Evolutionary conservation across 1,140 invertebrate species (phyloP), one percentile per base, ranked within the genome.

Genomic region (Maniola jurtina): DNA sequence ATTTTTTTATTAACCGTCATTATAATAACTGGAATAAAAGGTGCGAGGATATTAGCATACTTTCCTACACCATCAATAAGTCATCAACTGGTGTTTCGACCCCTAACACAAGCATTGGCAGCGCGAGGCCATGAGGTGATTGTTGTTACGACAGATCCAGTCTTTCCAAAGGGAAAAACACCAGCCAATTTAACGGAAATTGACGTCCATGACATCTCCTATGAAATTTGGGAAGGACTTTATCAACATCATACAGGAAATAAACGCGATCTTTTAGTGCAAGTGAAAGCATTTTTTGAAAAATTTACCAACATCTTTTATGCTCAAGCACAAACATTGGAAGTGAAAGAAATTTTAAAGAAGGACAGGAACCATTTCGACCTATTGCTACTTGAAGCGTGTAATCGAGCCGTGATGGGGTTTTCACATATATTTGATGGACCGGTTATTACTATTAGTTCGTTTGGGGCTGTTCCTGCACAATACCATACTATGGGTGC

Each of bases 381-480:
- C 77, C 62, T 88, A 6, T 57, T 88, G 6, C 33, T 91, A 14
- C 7, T 81, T 11, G 88, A 90, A 69, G 64, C 68, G 5, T 61
- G 72, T 10, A 69, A 72, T 3, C 56, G 74, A 33, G 47, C 74
- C 6, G 64, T 76, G 6, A 60, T 81, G 35, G 83, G 73, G 5
- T 79, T 91, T 13, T 78, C 83, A 0, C 73, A 90, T 50, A 72
- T 80, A 47, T 90, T 90, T 55, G 75, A 88, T 52, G 88, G 73
- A 14, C 91, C 88, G 6, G 64, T 91, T 0, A 88, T 92, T 34
- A 67, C 70, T 7, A 62, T 92, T 2, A 88, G 80, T 61, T 88
- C 91, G 0, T 73, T 83, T 15, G 76, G 79, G 3, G 70, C 69
- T 1, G 16, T 55, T 0, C 8, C 60, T 0, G 59, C 64, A 11